phyloP scores from a whole-genome alignment of 2,797 vertebrate species.

The Sparus aurata region DNA sequence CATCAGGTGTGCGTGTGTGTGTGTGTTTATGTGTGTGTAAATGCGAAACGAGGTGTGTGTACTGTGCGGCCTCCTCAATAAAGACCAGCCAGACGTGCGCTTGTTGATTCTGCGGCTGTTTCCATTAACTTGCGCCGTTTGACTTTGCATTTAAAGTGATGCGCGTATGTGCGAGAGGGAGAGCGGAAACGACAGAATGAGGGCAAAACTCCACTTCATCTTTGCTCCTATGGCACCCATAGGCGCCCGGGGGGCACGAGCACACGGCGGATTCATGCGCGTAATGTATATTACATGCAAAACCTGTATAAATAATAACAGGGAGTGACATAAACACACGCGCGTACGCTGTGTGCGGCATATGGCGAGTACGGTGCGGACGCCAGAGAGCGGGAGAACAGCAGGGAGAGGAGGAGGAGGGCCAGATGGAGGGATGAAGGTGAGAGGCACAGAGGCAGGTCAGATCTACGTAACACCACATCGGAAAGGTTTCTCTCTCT shows the following conservation, averaged over 20 bases:
- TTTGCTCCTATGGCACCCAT: constrained; percentile 15
- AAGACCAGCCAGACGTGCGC: not conserved
- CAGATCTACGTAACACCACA: constrained; percentile 11
- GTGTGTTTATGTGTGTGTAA: constrained; percentile 10
- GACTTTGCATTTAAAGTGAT: constrained; percentile 31
- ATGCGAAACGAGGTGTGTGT: not conserved
- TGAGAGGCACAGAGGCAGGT: constrained; percentile 29
- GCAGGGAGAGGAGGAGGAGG: constrained; percentile 10
- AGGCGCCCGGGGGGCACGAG: not conserved
- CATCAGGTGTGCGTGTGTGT: not conserved
- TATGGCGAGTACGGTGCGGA: constrained; percentile 37
- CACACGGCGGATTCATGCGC: constrained; percentile 16
- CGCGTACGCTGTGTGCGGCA: constrained; percentile 12
- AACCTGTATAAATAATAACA: constrained; percentile 47
- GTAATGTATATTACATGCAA: constrained; percentile 31
- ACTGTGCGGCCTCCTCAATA: not conserved
- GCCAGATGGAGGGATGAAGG: constrained; percentile 54
- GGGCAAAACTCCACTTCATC: constrained; percentile 39
- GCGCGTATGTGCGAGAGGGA: not conserved
- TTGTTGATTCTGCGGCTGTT: not conserved
- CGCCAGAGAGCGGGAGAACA: constrained; percentile 4
- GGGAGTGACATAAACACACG: constrained; percentile 30
- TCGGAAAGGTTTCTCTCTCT: not conserved
- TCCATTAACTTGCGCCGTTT: constrained; percentile 9
- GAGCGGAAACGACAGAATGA: constrained; percentile 51